Evolutionary conservation across 2,888 invertebrate genomes (phyloP).

Genomic region (Dasypolia templi): DNA sequence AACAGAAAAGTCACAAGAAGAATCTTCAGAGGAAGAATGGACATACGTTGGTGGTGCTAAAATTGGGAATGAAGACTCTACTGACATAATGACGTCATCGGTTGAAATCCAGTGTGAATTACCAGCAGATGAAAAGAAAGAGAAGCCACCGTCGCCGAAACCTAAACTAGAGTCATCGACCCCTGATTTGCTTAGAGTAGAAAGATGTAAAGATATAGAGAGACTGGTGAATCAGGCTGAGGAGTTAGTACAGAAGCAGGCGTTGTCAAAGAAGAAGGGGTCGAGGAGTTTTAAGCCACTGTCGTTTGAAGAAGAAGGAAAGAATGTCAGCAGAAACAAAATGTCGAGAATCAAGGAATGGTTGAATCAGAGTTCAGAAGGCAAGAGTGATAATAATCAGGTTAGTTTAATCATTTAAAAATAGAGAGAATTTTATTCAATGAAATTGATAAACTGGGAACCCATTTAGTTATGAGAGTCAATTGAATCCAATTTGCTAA

Average conservation of each 20-base stretch:
- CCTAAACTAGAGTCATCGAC: slow-evolving; percentile 84
- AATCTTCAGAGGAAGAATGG: slow-evolving; percentile 91
- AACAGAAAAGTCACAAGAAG: slow-evolving; percentile 87
- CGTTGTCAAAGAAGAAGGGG: slow-evolving; percentile 87
- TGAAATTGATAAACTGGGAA: background rate
- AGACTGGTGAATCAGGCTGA: slow-evolving; percentile 95
- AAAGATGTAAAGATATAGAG: slow-evolving; percentile 92
- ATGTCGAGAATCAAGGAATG: slow-evolving; percentile 93
- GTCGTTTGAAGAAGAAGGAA: slow-evolving; percentile 88
- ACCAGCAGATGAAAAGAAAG: slow-evolving; percentile 81
- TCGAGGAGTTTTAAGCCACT: slow-evolving; percentile 89
- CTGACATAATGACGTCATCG: slow-evolving; percentile 89
- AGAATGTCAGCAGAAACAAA: slow-evolving; percentile 89
- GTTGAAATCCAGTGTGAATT: slow-evolving; percentile 88
- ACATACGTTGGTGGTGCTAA: slow-evolving; percentile 91
- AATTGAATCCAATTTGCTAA: slow-evolving; percentile 30
- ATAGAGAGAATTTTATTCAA: background rate
- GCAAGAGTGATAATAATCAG: slow-evolving; percentile 84
- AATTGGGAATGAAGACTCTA: slow-evolving; percentile 86
- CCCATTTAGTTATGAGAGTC: background rate
- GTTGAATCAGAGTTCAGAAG: slow-evolving; percentile 90
- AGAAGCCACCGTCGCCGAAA: slow-evolving; percentile 79
- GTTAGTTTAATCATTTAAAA: slow-evolving; percentile 66
- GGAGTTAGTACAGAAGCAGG: slow-evolving; percentile 93
- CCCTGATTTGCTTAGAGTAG: slow-evolving; percentile 86